Percentiles rank a stretch among this genome's conserved stretches.
These are phyloP conservation scores for Chironomus tepperi DNA, from an alignment of 1,140 invertebrate genomes.

Conservation along the genomic window DNA sequence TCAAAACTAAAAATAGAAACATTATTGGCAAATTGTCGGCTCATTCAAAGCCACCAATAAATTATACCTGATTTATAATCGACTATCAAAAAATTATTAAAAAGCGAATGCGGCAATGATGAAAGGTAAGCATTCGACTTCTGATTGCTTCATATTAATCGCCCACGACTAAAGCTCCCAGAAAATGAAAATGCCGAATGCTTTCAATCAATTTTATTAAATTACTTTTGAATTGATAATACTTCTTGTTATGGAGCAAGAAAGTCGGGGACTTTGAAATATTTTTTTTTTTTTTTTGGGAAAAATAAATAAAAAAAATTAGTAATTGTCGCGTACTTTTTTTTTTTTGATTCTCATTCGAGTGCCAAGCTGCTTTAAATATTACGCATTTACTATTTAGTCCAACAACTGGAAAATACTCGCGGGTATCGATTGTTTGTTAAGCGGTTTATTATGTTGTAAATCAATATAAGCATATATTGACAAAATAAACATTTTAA, in stretches of 20 bases:
- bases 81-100: constrained; percentile 23
- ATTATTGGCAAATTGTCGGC: constrained; percentile 19
- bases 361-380: too few relatives aligned
- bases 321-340: too few relatives aligned
- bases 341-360: too few relatives aligned
- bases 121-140: constrained; percentile 15
- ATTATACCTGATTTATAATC: constrained; percentile 21
- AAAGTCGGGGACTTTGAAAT: not conserved
- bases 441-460: constrained; percentile 22
- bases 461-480: constrained; percentile 19
- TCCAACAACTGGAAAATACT: not conserved
- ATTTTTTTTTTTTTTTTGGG: not conserved
- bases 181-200: not conserved
- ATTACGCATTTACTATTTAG: too few relatives aligned
- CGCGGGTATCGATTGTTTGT: constrained; percentile 16
- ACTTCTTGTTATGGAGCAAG: constrained; percentile 5
- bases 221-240: not conserved
- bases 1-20: not conserved
- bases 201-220: not conserved
- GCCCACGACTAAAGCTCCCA: not conserved
- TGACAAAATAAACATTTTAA: constrained; percentile 15
- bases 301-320: too few relatives aligned
- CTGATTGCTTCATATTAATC: constrained; percentile 23
- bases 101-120: constrained; percentile 16
- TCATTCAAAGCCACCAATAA: constrained; percentile 16